These are phyloP conservation scores for Seira sanloemensis DNA, from an alignment of 2,888 invertebrate genomes.

Conservation along the genomic window DNA sequence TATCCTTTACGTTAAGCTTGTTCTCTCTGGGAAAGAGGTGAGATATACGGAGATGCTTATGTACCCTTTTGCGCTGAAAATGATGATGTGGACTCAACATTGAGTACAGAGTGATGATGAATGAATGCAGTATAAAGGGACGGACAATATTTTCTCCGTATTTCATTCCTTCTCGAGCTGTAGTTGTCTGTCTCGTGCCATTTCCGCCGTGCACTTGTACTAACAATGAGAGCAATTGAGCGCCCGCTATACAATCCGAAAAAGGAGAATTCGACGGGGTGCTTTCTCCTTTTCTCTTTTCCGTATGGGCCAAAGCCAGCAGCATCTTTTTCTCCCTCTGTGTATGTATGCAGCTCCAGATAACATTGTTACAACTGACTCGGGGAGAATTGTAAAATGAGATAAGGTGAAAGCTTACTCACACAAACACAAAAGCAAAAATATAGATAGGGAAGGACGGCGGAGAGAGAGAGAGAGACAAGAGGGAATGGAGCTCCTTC, in stretches of 20 bases:
- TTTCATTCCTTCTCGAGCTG: not conserved
- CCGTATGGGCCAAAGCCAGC: not conserved
- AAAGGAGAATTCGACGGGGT: not conserved
- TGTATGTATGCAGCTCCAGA: constrained; percentile 17
- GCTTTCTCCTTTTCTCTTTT: not conserved
- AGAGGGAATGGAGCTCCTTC: not conserved
- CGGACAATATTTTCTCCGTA: not conserved
- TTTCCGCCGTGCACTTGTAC: not conserved
- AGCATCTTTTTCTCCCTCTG: not conserved
- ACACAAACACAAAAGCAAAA: constrained; percentile 5
- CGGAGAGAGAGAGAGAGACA: not conserved
- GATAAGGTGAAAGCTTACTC: constrained; percentile 26
- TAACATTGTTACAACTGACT: constrained; percentile 43
- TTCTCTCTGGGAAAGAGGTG: not conserved
- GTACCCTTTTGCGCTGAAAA: too few relatives aligned
- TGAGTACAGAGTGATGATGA: not conserved
- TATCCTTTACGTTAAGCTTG: not conserved
- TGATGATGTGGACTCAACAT: not conserved
- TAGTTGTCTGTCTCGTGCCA: not conserved
- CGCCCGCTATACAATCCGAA: not conserved
- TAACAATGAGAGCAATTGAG: not conserved
- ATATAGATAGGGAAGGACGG: not conserved
- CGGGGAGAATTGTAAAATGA: constrained; percentile 37
- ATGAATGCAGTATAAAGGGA: not conserved
- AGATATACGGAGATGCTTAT: too few relatives aligned